Percentiles rank a stretch among this genome's conserved stretches.
Evolutionary conservation across 2,113 vertebrate species (phyloP).

Genomic region (Pseudorhombus dupliciocellatus): DNA sequence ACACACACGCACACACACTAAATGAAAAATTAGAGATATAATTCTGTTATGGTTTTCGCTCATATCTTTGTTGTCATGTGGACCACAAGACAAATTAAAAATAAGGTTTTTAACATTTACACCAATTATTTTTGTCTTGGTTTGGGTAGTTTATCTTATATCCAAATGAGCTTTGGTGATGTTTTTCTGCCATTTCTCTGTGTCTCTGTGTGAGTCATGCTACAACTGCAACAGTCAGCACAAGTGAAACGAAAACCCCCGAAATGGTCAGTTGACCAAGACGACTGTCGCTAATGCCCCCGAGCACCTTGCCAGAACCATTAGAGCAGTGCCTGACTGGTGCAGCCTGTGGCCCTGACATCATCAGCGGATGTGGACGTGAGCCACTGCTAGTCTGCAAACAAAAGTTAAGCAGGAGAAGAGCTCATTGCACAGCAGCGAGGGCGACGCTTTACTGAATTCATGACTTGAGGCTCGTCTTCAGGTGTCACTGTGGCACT

Average conservation of each 20-base stretch:
- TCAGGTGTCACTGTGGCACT: conserved; percentile 23
- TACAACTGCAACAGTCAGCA: neutral
- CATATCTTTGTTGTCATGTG: too few relatives aligned
- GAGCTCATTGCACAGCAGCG: conserved; percentile 10
- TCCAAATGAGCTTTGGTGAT: conserved; percentile 30
- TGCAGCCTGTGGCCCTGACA: conserved; percentile 34
- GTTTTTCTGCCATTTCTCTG: conserved; percentile 27
- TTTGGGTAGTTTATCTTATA: neutral
- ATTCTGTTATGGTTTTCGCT: too few relatives aligned
- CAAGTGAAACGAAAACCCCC: conserved; percentile 2
- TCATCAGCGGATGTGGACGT: conserved; percentile 47
- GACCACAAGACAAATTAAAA: too few relatives aligned
- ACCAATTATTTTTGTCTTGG: neutral
- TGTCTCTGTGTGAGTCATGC: neutral
- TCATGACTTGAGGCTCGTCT: conserved; percentile 17
- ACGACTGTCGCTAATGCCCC: conserved; percentile 5
- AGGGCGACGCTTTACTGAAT: conserved; percentile 5
- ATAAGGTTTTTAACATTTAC: too few relatives aligned
- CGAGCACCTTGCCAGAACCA: conserved; percentile 26
- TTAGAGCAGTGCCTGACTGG: conserved; percentile 20
- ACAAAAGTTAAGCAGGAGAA: conserved; percentile 30
- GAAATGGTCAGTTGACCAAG: conserved; percentile 7
- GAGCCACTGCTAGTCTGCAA: conserved; percentile 46
- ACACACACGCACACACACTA: too few relatives aligned
- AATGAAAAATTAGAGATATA: too few relatives aligned